Evolutionary conservation across 1,140 invertebrate genomes (phyloP).

Genomic region (Hestina assimilis): DNA sequence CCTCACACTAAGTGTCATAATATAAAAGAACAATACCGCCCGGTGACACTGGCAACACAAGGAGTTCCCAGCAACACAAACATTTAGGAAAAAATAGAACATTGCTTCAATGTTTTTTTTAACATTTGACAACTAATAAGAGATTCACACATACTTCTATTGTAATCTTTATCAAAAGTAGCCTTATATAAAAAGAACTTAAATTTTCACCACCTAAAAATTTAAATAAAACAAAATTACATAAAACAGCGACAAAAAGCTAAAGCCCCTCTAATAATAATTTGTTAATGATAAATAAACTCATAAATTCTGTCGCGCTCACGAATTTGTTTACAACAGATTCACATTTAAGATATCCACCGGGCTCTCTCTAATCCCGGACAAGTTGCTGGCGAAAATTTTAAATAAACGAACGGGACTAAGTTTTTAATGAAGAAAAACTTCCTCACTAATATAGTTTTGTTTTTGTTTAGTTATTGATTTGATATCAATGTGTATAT

Average conservation of each 20-base stretch:
- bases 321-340: constrained; percentile 76
- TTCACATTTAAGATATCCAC: constrained; percentile 75
- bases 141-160: too few relatives aligned
- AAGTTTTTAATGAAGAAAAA: constrained; percentile 67
- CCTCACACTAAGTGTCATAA: too few relatives aligned
- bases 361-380: constrained; percentile 74
- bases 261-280: constrained; percentile 70
- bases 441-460: constrained; percentile 24
- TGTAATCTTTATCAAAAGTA: not conserved
- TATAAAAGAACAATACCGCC: too few relatives aligned
- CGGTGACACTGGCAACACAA: too few relatives aligned
- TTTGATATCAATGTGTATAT: not conserved
- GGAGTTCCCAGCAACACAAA: too few relatives aligned
- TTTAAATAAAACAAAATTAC: not conserved
- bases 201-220: not conserved
- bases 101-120: too few relatives aligned
- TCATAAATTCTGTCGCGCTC: constrained; percentile 73
- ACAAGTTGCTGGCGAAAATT: constrained; percentile 73
- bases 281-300: constrained; percentile 80
- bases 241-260: constrained; percentile 35
- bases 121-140: too few relatives aligned
- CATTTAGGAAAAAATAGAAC: too few relatives aligned
- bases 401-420: constrained; percentile 55
- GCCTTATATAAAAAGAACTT: not conserved
- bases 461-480: not conserved